Percentiles rank a stretch among this genome's conserved stretches.
Conservation (phyloP, 2,797 vertebrate species). For the Loriculus beryllinus region DNA sequence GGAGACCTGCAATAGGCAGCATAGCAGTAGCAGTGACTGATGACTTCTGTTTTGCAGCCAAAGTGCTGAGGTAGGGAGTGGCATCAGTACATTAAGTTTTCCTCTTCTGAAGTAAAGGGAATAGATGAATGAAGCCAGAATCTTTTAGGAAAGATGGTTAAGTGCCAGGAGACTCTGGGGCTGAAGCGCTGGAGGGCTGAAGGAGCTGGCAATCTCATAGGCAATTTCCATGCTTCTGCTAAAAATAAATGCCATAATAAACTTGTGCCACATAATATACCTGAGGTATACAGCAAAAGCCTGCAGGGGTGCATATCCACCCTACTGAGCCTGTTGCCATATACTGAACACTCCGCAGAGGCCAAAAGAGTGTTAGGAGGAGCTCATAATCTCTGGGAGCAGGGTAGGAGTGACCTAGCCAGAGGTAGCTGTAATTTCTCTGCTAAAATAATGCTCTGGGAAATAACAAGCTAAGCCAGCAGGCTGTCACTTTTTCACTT, state of each 20-base stretch:
- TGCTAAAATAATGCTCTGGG: background rate
- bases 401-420: background rate
- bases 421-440: background rate
- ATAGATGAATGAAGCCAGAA: constrained; percentile 27
- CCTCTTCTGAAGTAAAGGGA: constrained; percentile 51
- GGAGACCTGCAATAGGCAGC: background rate
- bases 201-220: background rate
- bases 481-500: background rate
- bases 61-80: constrained; percentile 44
- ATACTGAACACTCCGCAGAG: background rate
- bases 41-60: constrained; percentile 9
- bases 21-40: background rate
- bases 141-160: constrained; percentile 63
- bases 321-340: background rate
- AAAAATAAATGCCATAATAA: constrained; percentile 43
- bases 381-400: background rate
- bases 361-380: background rate
- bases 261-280: background rate
- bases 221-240: constrained; percentile 51
- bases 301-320: background rate
- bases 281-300: background rate
- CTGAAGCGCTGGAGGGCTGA: background rate
- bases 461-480: background rate
- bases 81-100: constrained; percentile 48
- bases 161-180: constrained; percentile 40